These are phyloP conservation scores for Sitodiplosis mosellana DNA, from an alignment of 1,140 invertebrate species.

Conservation along the genomic window DNA sequence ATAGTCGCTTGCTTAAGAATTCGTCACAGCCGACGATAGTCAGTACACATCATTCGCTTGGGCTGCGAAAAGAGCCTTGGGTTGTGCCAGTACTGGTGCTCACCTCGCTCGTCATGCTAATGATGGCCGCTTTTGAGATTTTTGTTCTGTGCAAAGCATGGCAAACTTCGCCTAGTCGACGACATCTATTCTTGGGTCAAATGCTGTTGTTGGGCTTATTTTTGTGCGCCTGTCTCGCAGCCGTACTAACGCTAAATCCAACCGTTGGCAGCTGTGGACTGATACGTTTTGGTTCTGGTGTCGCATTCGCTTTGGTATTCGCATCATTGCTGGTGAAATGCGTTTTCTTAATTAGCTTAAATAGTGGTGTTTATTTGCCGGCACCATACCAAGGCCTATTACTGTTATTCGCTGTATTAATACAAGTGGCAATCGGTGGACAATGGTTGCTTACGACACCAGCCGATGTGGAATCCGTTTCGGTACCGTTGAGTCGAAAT, in stretches of 20 bases:
- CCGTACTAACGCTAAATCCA: conserved; percentile 60
- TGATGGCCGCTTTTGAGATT: conserved; percentile 68
- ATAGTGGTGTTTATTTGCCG: conserved; percentile 80
- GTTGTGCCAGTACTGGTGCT: conserved; percentile 66
- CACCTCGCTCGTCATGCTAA: conserved; percentile 55
- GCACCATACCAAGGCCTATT: conserved; percentile 79
- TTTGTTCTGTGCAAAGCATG: conserved; percentile 79
- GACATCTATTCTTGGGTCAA: conserved; percentile 81
- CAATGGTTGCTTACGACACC: conserved; percentile 69
- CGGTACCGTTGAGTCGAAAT: conserved; percentile 8
- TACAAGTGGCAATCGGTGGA: conserved; percentile 72
- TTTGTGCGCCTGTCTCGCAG: conserved; percentile 57
- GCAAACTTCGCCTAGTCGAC: conserved; percentile 59
- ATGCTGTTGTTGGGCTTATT: conserved; percentile 76
- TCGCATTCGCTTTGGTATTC: conserved; percentile 77
- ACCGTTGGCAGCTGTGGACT: conserved; percentile 65
- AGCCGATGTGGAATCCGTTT: conserved; percentile 35
- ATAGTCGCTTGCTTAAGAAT: background rate
- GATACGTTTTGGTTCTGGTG: conserved; percentile 65
- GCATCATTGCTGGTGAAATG: conserved; percentile 84
- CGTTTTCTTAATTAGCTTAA: conserved; percentile 78
- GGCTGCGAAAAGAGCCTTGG: conserved; percentile 59
- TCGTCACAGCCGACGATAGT: conserved; percentile 18
- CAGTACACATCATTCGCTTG: conserved; percentile 11
- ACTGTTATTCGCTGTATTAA: conserved; percentile 73